Evolutionary conservation across 2,113 vertebrate genomes (phyloP).

Genomic region (Psettodes erumei): DNA sequence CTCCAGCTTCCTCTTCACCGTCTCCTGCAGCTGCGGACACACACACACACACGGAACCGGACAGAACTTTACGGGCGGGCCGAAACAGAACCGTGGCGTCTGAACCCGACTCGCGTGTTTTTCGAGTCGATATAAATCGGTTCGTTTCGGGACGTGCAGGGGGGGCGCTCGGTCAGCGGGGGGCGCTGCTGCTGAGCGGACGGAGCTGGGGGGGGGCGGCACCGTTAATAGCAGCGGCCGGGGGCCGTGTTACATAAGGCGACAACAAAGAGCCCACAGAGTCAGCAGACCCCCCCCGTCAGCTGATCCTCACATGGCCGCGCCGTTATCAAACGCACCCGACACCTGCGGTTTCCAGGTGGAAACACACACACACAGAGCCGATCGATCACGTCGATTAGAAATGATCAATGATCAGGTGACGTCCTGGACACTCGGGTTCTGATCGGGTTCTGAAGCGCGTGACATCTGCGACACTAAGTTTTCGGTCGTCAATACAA

Average conservation of each 20-base stretch:
- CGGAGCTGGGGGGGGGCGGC: neutral
- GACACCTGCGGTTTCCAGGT: neutral
- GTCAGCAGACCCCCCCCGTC: slow-evolving; percentile 43
- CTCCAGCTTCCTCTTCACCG: slow-evolving; percentile 94
- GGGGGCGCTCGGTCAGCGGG: neutral
- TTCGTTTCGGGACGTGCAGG: neutral
- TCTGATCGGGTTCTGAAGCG: too few species aligned
- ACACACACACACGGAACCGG: too few species aligned
- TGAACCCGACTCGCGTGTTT: too few species aligned
- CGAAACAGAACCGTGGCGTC: too few species aligned
- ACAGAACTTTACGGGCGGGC: too few species aligned
- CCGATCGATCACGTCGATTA: too few species aligned
- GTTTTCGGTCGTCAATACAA: too few species aligned
- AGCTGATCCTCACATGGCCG: slow-evolving; percentile 42
- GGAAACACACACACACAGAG: too few species aligned
- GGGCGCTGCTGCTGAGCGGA: slow-evolving; percentile 22
- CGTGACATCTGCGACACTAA: too few species aligned
- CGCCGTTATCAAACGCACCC: neutral
- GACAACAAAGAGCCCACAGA: slow-evolving; percentile 52
- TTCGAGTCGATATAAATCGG: too few species aligned
- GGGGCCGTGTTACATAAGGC: slow-evolving; percentile 41
- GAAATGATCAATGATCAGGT: too few species aligned
- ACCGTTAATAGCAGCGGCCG: slow-evolving; percentile 41
- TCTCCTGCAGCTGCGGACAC: slow-evolving; percentile 82
- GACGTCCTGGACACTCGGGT: too few species aligned